Base-by-base conservation (phyloP, 1,140 invertebrate genomes). In the Dryas iulia region DNA sequence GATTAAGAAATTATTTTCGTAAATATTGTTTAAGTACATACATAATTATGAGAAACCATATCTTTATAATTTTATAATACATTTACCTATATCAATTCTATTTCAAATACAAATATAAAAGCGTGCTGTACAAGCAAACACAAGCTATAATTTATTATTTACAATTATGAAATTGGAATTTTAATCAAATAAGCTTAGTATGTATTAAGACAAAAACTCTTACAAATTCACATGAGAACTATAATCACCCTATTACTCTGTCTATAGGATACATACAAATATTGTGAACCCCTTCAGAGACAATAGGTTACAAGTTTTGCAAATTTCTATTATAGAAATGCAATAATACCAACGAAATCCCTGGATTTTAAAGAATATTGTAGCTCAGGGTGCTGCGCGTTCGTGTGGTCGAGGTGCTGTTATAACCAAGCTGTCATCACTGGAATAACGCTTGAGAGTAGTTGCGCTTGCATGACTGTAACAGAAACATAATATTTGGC, bases 391-490 rank as follows among this genome's bases (percentile, higher is more conserved):
- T 3, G 76, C 81, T 0, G 79, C 66, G 12, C 77, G 72, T 23
- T 85, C 82, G 31, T 61, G 75, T 2, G 70, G 72, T 6, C 88
- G 81, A 12, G 87, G 88, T n/a, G 85, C 85, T 12, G 82, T 81
- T 59, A 82, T 87, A 61, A 90, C 87, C 14, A 92, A 74, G 64
- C 91, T 92, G 79, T 92, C 91, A 61, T 92, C 91, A 59, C 90
- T 92, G 0, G 91, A 87, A 52, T 92, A 92, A 4, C 91, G 81
- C 72, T 92, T 92, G 39, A 92, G 61, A 11, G 81, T 84, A 24
- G 82, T 77, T 5, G 82, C 84, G 59, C 86, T 90, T 2, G 78
- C 80, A 69, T 88, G 84, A 33, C 90, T 92, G 77, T 23, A 85
- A 83, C 23, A 35, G 58, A 66, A 21, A 35, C 21, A 25, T 24